These are phyloP conservation scores for Thalassarche chlororhynchos DNA, from an alignment of 2,113 vertebrate species.

Conservation along the genomic window DNA sequence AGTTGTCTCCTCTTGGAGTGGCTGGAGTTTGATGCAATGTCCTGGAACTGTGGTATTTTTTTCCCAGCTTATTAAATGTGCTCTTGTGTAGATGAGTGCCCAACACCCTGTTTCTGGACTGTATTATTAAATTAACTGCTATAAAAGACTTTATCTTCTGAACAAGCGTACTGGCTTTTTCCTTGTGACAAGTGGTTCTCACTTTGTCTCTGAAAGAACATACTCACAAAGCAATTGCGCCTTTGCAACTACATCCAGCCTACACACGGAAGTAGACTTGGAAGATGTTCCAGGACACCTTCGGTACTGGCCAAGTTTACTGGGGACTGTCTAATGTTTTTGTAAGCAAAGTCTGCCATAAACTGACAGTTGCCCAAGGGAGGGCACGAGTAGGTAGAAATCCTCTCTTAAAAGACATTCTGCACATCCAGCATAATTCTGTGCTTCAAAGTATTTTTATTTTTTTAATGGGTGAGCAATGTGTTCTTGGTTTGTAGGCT, in stretches of 20 bases:
- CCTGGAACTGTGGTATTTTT: constrained; percentile 52
- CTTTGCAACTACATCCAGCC: background rate
- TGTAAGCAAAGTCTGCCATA: constrained; percentile 30
- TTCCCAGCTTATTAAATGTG: constrained; percentile 46
- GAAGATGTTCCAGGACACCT: constrained; percentile 23
- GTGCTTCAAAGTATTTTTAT: constrained; percentile 59
- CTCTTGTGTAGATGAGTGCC: constrained; percentile 57
- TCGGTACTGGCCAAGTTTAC: background rate
- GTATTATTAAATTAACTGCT: constrained; percentile 69
- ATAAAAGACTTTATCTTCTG: constrained; percentile 75
- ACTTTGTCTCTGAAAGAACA: background rate
- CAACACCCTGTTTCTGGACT: constrained; percentile 62
- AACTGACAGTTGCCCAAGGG: constrained; percentile 4
- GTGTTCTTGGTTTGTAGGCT: constrained; percentile 53
- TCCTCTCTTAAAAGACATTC: constrained; percentile 23
- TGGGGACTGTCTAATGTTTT: background rate
- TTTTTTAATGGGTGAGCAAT: constrained; percentile 53
- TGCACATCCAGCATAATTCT: constrained; percentile 25
- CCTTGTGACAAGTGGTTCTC: background rate
- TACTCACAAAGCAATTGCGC: background rate
- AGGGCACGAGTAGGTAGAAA: constrained; percentile 15
- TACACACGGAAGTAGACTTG: background rate
- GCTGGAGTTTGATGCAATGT: constrained; percentile 39
- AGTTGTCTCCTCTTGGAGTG: constrained; percentile 18
- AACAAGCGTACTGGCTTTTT: constrained; percentile 54